These are phyloP conservation scores for Limenitis camilla DNA, from an alignment of 2,888 invertebrate species.

Conservation along the genomic window DNA sequence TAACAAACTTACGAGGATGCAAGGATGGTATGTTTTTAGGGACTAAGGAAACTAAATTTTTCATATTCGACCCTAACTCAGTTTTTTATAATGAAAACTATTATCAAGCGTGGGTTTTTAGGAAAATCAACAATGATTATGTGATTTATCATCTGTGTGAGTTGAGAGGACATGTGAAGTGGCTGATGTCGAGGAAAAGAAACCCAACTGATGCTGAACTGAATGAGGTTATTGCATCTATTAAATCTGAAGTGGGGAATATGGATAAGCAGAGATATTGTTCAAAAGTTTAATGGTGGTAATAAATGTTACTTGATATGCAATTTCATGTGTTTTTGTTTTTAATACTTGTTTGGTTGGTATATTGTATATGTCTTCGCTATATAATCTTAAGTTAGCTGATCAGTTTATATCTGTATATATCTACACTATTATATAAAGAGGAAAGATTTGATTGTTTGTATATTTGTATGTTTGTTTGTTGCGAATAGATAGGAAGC, in stretches of 20 bases:
- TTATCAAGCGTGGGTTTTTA: constrained; percentile 6
- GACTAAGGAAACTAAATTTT: constrained; percentile 1
- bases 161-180: not conserved
- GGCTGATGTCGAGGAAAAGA: constrained; percentile 13
- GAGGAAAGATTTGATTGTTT: too few species aligned
- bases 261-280: constrained; percentile 14
- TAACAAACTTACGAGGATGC: not conserved
- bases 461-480: too few species aligned
- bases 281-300: too few species aligned
- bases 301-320: too few species aligned
- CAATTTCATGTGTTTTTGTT: too few species aligned
- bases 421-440: too few species aligned
- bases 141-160: constrained; percentile 9
- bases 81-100: not conserved
- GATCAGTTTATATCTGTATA: too few species aligned
- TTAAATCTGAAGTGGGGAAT: constrained; percentile 3
- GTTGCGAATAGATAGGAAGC: too few species aligned
- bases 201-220: constrained; percentile 11
- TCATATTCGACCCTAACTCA: constrained; percentile 3
- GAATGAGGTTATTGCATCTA: constrained; percentile 6
- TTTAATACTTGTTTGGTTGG: too few species aligned
- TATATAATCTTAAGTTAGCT: too few species aligned
- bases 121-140: constrained; percentile 14
- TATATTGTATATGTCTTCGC: too few species aligned
- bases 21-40: constrained; percentile 12